Evolutionary conservation across 2,888 invertebrate species (phyloP).

Genomic region (Ethmia dodecea): DNA sequence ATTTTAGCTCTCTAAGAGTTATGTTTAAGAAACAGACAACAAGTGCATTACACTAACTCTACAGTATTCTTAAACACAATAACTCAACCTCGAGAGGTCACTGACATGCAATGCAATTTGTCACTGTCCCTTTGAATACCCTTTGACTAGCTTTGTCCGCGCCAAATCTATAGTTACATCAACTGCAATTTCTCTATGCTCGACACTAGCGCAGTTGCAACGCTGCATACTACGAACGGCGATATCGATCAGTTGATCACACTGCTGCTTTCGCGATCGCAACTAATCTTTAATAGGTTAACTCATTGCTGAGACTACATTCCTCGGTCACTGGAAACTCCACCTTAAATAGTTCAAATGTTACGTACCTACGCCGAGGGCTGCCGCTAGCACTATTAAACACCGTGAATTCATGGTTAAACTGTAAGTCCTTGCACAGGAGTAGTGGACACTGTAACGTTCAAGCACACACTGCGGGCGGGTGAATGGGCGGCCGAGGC

Average conservation of each 20-base stretch:
- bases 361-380: conserved; percentile 84
- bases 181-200: conserved; percentile 43
- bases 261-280: conserved; percentile 45
- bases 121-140: no score
- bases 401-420: conserved; percentile 74
- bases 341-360: conserved; percentile 66
- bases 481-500: conserved; percentile 72
- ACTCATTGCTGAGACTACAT: conserved; percentile 5
- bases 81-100: no score
- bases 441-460: conserved; percentile 72
- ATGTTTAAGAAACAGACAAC: no score
- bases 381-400: conserved; percentile 79
- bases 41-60: no score
- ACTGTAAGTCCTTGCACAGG: conserved; percentile 69
- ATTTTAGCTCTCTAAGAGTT: no score
- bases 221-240: conserved; percentile 35
- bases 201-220: conserved; percentile 35
- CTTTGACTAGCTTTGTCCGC: no score
- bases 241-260: conserved; percentile 46
- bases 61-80: no score
- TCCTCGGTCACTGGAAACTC: conserved; percentile 11
- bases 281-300: conserved; percentile 26
- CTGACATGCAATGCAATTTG: no score
- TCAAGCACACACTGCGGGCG: conserved; percentile 75
- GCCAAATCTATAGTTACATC: conserved; percentile 30